Conservation (phyloP, 2,797 vertebrate genomes). For the Echiichthys vipera region DNA sequence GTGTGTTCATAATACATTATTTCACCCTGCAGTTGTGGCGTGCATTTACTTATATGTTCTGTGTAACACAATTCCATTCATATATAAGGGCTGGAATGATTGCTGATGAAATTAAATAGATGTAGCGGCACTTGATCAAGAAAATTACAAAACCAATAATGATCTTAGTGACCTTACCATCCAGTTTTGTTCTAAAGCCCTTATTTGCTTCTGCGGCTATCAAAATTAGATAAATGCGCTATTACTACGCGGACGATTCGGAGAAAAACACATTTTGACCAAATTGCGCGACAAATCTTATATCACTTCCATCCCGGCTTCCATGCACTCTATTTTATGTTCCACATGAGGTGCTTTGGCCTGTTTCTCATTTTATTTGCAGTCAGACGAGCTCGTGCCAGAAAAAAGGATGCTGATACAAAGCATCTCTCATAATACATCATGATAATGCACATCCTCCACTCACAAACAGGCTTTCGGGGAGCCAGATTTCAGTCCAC, state of each 20-base stretch:
- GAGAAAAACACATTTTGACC: neutral
- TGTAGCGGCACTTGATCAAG: neutral
- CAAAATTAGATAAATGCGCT: neutral
- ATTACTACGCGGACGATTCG: neutral
- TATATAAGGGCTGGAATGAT: neutral
- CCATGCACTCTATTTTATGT: slow-evolving; percentile 17
- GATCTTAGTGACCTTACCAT: neutral
- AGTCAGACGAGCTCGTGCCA: slow-evolving; percentile 1
- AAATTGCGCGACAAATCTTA: neutral
- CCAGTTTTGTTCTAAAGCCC: neutral
- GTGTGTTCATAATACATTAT: slow-evolving; percentile 25
- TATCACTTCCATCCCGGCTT: neutral
- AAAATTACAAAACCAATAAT: slow-evolving; percentile 4
- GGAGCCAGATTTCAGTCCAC: slow-evolving; percentile 37
- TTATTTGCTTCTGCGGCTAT: neutral
- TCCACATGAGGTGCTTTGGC: slow-evolving; percentile 3
- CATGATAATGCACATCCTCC: slow-evolving; percentile 29
- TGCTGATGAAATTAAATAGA: slow-evolving; percentile 7
- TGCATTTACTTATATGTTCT: neutral
- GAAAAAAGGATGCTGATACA: slow-evolving; percentile 17
- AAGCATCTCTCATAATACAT: slow-evolving; percentile 34
- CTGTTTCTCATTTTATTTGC: slow-evolving; percentile 24
- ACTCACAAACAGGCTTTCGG: slow-evolving; percentile 38
- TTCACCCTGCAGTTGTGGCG: neutral
- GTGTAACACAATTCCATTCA: neutral